Evolutionary conservation across 2,113 vertebrate species (phyloP).

Genomic region (Corythaeola cristata): DNA sequence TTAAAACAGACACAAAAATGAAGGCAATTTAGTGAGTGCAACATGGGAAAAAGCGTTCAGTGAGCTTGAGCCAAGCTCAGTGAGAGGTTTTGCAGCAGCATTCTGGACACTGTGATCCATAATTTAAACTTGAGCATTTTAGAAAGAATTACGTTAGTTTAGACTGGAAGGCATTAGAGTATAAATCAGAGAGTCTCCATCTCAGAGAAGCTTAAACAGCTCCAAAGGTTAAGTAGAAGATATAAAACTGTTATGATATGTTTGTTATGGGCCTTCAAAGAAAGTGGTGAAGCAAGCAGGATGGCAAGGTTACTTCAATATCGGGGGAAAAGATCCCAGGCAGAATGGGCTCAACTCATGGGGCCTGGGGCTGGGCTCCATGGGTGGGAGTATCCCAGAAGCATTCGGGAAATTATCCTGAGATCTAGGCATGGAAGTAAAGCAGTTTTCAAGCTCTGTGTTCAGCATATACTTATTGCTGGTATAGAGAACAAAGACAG

Average conservation of each 20-base stretch:
- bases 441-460: not conserved
- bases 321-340: not conserved
- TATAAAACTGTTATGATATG: conserved; percentile 25
- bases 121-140: conserved; percentile 41
- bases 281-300: not conserved
- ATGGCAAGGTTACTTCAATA: not conserved
- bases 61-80: not conserved
- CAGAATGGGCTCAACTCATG: not conserved
- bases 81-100: not conserved
- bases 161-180: not conserved
- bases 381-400: not conserved
- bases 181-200: conserved; percentile 29
- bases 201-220: conserved; percentile 15
- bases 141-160: conserved; percentile 43
- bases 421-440: not conserved
- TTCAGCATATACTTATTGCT: not conserved
- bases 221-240: conserved; percentile 54
- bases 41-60: not conserved
- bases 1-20: not conserved
- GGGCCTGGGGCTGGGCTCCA: not conserved
- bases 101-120: not conserved
- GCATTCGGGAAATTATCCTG: not conserved
- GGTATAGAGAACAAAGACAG: not conserved
- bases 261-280: conserved; percentile 30
- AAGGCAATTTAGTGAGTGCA: not conserved